Conservation (phyloP, 1,140 invertebrate species). For the Drosophila saltans region DNA sequence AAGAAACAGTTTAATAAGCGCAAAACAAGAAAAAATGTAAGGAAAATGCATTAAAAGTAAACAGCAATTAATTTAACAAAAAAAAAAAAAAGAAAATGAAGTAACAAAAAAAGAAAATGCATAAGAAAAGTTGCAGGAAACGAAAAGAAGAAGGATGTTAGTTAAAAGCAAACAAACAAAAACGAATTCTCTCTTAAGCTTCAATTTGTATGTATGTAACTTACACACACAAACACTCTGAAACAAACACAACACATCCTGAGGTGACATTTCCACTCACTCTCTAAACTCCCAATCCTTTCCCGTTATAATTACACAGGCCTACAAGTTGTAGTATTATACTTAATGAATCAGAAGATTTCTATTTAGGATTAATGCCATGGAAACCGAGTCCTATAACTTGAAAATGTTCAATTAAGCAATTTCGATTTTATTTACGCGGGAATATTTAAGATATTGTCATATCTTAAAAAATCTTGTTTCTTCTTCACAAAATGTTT, state of each 20-base stretch:
- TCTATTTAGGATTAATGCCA: not conserved
- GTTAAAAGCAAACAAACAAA: slow-evolving; percentile 58
- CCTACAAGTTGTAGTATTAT: not conserved
- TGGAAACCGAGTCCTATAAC: not conserved
- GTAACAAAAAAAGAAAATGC: slow-evolving; percentile 4
- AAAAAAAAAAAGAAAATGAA: slow-evolving; percentile 30
- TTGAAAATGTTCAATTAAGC: not conserved
- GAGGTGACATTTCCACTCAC: slow-evolving; percentile 22
- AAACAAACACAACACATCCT: slow-evolving; percentile 30
- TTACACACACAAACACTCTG: slow-evolving; percentile 34
- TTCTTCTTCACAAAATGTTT: too few species aligned
- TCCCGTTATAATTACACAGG: not conserved
- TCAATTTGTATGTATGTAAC: slow-evolving; percentile 77
- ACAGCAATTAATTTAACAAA: slow-evolving; percentile 65
- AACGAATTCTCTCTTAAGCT: slow-evolving; percentile 72
- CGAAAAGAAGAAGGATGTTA: slow-evolving; percentile 57
- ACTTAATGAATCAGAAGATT: not conserved
- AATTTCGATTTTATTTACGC: too few species aligned
- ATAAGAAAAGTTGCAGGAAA: slow-evolving; percentile 6
- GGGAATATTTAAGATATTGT: too few species aligned
- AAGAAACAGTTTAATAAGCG: slow-evolving; percentile 54
- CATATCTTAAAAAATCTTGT: too few species aligned
- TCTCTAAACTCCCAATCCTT: not conserved
- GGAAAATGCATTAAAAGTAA: slow-evolving; percentile 53
- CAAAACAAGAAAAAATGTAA: slow-evolving; percentile 56